Evolutionary conservation across 2,797 vertebrate species (phyloP).

Genomic region (Nasua narica): DNA sequence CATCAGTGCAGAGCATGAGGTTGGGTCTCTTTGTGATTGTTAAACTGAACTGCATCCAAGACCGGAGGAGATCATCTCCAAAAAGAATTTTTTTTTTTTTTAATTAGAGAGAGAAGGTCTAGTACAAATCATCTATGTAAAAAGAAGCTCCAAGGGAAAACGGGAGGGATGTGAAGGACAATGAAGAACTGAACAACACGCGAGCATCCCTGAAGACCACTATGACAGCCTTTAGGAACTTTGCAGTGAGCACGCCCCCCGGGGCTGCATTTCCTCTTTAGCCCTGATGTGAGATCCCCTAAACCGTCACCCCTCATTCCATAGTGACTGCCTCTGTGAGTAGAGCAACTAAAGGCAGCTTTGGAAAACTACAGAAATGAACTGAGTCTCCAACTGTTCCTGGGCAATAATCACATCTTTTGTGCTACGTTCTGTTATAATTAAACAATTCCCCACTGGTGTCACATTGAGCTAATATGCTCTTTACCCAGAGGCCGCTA

Average conservation of each 20-base stretch:
- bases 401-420: slow-evolving; percentile 52
- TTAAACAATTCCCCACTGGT: slow-evolving; percentile 69
- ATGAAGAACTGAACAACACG: background rate
- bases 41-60: background rate
- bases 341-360: slow-evolving; percentile 10
- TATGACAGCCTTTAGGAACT: background rate
- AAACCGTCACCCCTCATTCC: slow-evolving; percentile 3
- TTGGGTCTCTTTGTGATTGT: background rate
- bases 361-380: slow-evolving; percentile 46
- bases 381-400: slow-evolving; percentile 44
- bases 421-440: slow-evolving; percentile 60
- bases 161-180: background rate
- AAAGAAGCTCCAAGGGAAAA: background rate
- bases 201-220: background rate
- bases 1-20: background rate
- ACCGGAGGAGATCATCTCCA: background rate
- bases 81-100: background rate
- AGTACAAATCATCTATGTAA: background rate
- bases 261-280: background rate
- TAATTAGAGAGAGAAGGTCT: background rate
- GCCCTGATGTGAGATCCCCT: background rate
- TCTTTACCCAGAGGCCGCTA: slow-evolving; percentile 67
- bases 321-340: background rate
- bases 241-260: fast-evolving
- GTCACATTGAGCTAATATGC: slow-evolving; percentile 63